Percentiles rank a stretch among this genome's conserved stretches.
Evolutionary conservation across 2,797 vertebrate species (phyloP).

Genomic region (Aphelocoma californica): DNA sequence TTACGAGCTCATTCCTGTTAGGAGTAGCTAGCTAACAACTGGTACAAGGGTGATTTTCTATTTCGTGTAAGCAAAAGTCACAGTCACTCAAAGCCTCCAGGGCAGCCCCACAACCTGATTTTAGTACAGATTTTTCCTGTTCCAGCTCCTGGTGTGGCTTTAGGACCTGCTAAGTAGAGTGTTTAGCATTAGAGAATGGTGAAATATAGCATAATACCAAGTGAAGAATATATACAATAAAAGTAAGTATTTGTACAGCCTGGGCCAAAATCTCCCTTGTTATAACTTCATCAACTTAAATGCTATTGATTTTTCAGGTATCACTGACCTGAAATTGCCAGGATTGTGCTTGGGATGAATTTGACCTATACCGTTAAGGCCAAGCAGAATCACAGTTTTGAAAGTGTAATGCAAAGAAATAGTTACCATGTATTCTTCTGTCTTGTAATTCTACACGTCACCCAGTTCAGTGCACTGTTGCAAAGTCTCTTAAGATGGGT

Average conservation of each 20-base stretch:
- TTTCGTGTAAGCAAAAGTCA: slow-evolving; percentile 31
- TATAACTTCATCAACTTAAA: slow-evolving; percentile 44
- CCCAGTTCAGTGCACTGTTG: not conserved
- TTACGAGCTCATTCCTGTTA: not conserved
- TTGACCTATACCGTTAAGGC: slow-evolving; percentile 3
- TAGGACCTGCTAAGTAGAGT: not conserved
- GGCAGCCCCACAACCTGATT: not conserved
- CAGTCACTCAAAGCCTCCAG: not conserved
- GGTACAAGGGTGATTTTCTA: slow-evolving; percentile 30
- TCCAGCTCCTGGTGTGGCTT: not conserved
- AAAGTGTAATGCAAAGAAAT: slow-evolving; percentile 36
- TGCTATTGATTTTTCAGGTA: slow-evolving; percentile 55
- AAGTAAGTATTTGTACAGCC: slow-evolving; percentile 15
- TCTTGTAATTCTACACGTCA: slow-evolving; percentile 40
- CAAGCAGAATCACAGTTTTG: not conserved
- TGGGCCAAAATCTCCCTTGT: not conserved
- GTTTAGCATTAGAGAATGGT: not conserved
- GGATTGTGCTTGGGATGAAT: slow-evolving; percentile 8
- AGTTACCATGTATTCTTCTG: not conserved
- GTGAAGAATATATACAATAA: slow-evolving; percentile 3
- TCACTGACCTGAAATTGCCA: slow-evolving; percentile 8
- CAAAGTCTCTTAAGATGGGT: not conserved
- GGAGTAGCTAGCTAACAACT: not conserved
- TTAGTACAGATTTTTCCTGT: not conserved
- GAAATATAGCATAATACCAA: not conserved